Evolutionary conservation across 2,797 vertebrate genomes (phyloP).

Genomic region (Serranus cabrilla): DNA sequence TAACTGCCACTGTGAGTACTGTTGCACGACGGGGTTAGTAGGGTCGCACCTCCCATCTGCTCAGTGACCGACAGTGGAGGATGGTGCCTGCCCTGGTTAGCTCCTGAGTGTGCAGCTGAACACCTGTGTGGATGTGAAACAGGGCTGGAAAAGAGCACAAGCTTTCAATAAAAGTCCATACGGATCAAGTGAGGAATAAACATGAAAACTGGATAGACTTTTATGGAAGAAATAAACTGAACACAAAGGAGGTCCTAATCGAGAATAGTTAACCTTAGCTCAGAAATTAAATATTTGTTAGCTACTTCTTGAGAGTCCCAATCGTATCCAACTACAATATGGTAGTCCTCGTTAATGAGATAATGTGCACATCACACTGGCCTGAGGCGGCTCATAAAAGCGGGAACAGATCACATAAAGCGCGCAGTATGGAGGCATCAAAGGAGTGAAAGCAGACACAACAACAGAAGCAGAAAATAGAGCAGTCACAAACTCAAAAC

Average conservation of each 20-base stretch:
- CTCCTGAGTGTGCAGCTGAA: constrained; percentile 21
- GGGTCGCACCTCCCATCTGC: constrained; percentile 55
- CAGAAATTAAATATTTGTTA: constrained; percentile 3
- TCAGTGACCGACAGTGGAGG: constrained; percentile 19
- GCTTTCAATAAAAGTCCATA: not conserved
- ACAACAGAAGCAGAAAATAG: not conserved
- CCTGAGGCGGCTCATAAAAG: constrained; percentile 29
- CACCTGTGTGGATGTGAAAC: constrained; percentile 31
- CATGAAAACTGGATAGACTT: not conserved
- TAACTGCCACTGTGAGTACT: constrained; percentile 18
- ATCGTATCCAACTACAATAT: constrained; percentile 19
- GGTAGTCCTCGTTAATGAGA: constrained; percentile 19
- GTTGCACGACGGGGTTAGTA: constrained; percentile 38
- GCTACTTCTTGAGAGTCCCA: constrained; percentile 26
- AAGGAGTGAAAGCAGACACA: constrained; percentile 10
- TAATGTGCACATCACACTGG: constrained; percentile 1
- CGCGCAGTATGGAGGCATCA: not conserved
- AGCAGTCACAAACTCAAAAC: constrained; percentile 6
- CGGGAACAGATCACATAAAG: constrained; percentile 19
- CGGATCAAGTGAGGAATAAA: constrained; percentile 7
- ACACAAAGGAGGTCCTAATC: not conserved
- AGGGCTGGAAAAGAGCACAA: constrained; percentile 13
- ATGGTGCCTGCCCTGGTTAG: constrained; percentile 8
- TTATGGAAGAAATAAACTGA: not conserved
- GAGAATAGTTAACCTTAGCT: not conserved